phyloP scores from a whole-genome alignment of 2,888 invertebrate species.

The Pseudococcus jackbeardsleyi region DNA sequence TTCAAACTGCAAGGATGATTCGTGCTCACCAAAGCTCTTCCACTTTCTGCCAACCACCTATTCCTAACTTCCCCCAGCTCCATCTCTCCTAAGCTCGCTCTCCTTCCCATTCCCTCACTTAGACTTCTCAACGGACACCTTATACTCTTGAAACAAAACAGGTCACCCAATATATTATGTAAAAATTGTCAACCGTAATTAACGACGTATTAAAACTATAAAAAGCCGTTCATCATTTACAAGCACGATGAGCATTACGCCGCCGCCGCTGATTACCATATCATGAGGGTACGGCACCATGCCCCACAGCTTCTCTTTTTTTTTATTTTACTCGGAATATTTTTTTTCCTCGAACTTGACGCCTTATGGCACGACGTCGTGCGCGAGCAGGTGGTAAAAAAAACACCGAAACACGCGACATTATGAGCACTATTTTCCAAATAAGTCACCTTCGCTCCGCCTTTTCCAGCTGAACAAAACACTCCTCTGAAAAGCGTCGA shows the following conservation, averaged over 20 bases:
- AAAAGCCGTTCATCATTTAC: constrained; percentile 41
- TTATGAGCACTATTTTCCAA: constrained; percentile 40
- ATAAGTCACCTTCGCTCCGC: constrained; percentile 59
- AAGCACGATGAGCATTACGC: neutral
- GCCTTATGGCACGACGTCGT: constrained; percentile 53
- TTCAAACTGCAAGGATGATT: too few species aligned
- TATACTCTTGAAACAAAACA: neutral
- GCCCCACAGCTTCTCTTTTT: constrained; percentile 50
- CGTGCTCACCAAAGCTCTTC: too few species aligned
- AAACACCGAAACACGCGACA: constrained; percentile 56
- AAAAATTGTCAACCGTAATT: constrained; percentile 46
- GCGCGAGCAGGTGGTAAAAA: constrained; percentile 57
- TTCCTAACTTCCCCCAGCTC: too few species aligned
- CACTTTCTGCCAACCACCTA: too few species aligned
- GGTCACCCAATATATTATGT: constrained; percentile 2
- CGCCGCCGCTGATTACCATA: constrained; percentile 60
- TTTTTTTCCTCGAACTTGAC: neutral
- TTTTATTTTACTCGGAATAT: neutral
- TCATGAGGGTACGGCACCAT: constrained; percentile 60
- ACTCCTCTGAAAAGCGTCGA: constrained; percentile 8
- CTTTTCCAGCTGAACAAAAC: neutral
- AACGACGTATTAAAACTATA: constrained; percentile 47
- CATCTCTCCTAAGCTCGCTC: too few species aligned
- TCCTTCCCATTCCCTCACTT: too few species aligned
- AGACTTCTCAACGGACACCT: neutral